Conservation (phyloP, 2,113 vertebrate genomes). For the Charadrius vociferus region DNA sequence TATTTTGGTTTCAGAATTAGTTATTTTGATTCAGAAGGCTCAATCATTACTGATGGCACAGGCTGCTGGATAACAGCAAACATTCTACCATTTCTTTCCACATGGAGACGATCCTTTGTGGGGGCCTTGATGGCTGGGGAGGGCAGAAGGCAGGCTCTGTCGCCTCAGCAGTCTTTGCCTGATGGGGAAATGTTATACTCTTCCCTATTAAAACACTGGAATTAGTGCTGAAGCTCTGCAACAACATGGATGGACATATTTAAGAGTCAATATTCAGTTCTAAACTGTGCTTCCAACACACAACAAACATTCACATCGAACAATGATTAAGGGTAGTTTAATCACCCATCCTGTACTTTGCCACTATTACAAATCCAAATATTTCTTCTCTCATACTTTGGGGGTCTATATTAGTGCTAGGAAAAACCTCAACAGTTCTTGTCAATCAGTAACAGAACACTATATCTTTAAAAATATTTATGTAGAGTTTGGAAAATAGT, state of each 20-base stretch:
- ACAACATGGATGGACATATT: not conserved
- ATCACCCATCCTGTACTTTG: not conserved
- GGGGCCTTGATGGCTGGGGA: not conserved
- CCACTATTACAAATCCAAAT: not conserved
- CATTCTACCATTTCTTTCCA: not conserved
- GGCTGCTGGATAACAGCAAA: not conserved
- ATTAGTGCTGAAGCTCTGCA: not conserved
- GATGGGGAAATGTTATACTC: not conserved
- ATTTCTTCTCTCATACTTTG: not conserved
- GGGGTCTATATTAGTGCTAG: not conserved
- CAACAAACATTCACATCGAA: not conserved
- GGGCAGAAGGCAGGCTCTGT: not conserved
- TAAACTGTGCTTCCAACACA: not conserved
- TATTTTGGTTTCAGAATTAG: not conserved
- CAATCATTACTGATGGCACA: not conserved
- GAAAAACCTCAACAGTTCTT: not conserved
- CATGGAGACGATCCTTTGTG: not conserved
- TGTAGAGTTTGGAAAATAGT: not conserved
- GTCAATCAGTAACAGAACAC: not conserved
- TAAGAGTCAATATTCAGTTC: not conserved
- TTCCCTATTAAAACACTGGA: not conserved
- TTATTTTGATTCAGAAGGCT: not conserved
- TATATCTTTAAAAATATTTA: not conserved
- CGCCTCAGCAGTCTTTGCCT: not conserved
- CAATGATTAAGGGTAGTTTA: not conserved